phyloP scores from a whole-genome alignment of 2,113 vertebrate species.

The Oceanodroma tethys region DNA sequence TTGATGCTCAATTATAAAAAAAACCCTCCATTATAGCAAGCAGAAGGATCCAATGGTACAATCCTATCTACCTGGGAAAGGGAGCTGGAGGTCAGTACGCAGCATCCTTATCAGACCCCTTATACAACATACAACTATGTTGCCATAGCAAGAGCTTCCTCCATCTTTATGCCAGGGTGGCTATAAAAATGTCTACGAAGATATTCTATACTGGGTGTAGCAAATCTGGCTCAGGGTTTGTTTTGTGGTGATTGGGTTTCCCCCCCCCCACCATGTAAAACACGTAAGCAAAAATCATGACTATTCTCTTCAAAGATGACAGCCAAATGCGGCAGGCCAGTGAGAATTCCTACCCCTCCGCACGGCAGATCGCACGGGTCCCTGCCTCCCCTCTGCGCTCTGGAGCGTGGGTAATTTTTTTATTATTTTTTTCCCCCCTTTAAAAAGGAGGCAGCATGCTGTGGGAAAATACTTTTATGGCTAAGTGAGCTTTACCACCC shows the following conservation, averaged over 20 bases:
- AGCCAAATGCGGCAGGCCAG: background rate
- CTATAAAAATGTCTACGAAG: background rate
- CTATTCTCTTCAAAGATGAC: background rate
- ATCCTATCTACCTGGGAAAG: background rate
- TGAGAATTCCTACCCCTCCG: background rate
- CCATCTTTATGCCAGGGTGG: background rate
- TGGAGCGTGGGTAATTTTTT: conserved; percentile 33
- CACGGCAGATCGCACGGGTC: background rate
- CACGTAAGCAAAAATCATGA: background rate
- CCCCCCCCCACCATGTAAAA: background rate
- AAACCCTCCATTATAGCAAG: background rate
- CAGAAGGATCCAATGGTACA: background rate
- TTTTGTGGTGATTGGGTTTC: background rate
- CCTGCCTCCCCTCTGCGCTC: background rate
- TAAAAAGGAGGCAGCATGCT: conserved; percentile 15
- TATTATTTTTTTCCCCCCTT: background rate
- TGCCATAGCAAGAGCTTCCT: background rate
- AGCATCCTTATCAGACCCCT: background rate
- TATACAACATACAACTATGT: background rate
- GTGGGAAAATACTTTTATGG: conserved; percentile 69
- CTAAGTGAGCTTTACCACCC: conserved; percentile 72
- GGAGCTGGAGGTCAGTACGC: background rate
- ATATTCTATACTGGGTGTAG: background rate
- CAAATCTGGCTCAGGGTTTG: background rate
- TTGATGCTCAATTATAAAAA: background rate